Evolutionary conservation across 2,888 invertebrate genomes (phyloP).

Genomic region (Xestia xanthographa): DNA sequence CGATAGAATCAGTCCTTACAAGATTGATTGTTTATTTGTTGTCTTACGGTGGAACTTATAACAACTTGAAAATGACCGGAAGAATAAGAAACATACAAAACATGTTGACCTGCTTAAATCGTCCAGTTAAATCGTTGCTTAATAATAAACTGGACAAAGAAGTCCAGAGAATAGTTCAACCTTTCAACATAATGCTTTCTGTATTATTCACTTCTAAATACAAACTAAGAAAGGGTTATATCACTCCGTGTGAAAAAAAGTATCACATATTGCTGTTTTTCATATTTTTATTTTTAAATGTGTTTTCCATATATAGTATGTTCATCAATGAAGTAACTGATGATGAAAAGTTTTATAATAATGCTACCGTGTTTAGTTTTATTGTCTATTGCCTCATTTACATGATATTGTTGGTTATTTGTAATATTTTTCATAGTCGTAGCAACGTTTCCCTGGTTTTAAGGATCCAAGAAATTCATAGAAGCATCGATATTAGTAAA

Average conservation of each 20-base stretch:
- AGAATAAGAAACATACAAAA: neutral
- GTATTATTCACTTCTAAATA: slow-evolving; percentile 11
- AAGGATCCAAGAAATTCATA: slow-evolving; percentile 23
- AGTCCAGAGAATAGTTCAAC: slow-evolving; percentile 7
- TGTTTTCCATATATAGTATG: neutral
- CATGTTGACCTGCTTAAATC: neutral
- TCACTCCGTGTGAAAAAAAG: slow-evolving; percentile 12
- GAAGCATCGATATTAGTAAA: neutral
- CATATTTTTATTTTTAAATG: neutral
- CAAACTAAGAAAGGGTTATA: slow-evolving; percentile 10
- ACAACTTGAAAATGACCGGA: neutral
- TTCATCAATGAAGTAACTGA: neutral
- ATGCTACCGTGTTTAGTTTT: neutral
- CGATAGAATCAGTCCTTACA: neutral
- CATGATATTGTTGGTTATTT: neutral
- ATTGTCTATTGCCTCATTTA: neutral
- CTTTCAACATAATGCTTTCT: slow-evolving; percentile 24
- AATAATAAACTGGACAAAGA: slow-evolving; percentile 20
- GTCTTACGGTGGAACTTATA: neutral
- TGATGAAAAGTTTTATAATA: neutral
- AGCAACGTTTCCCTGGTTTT: slow-evolving; percentile 18
- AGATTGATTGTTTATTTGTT: neutral
- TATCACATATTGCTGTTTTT: neutral
- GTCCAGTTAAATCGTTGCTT: neutral
- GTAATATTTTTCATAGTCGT: neutral